Conservation (phyloP, 1,140 invertebrate genomes). For the Pseudomyrmex dendroicus region DNA sequence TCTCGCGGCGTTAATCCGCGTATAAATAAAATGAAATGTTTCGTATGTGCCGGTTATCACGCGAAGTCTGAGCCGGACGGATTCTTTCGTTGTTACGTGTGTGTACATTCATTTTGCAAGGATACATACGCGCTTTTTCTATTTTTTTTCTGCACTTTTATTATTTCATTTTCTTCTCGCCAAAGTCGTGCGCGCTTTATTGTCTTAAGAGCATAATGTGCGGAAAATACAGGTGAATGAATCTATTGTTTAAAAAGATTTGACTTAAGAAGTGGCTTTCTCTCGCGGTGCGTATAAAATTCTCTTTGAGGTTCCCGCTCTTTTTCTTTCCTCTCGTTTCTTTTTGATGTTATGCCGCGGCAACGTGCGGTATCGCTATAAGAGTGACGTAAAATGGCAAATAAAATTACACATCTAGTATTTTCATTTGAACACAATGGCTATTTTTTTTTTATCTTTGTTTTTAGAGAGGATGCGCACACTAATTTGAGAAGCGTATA, state of each 20-base stretch:
- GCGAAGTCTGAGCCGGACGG: not conserved
- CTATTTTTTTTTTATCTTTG: not conserved
- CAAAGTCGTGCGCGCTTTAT: not conserved
- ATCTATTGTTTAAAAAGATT: conserved; percentile 6
- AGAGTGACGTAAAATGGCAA: not conserved
- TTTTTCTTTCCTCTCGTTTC: not conserved
- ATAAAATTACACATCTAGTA: too few species aligned
- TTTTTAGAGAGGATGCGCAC: not conserved
- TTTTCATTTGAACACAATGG: not conserved
- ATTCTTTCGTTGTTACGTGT: not conserved
- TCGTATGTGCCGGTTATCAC: not conserved
- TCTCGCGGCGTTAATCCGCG: not conserved
- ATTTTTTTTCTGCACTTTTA: not conserved
- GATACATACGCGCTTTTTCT: not conserved
- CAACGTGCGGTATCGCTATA: not conserved
- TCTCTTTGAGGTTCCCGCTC: not conserved
- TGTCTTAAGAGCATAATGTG: conserved; percentile 1
- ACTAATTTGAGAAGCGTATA: not conserved
- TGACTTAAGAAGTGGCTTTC: not conserved
- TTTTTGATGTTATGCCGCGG: not conserved
- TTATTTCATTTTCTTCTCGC: not conserved
- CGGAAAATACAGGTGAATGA: not conserved
- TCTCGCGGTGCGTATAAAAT: not conserved
- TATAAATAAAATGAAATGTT: conserved; percentile 1
- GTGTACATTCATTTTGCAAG: not conserved